These are phyloP conservation scores for Drosophila sulfurigaster DNA, from an alignment of 1,140 invertebrate species.

Conservation along the genomic window DNA sequence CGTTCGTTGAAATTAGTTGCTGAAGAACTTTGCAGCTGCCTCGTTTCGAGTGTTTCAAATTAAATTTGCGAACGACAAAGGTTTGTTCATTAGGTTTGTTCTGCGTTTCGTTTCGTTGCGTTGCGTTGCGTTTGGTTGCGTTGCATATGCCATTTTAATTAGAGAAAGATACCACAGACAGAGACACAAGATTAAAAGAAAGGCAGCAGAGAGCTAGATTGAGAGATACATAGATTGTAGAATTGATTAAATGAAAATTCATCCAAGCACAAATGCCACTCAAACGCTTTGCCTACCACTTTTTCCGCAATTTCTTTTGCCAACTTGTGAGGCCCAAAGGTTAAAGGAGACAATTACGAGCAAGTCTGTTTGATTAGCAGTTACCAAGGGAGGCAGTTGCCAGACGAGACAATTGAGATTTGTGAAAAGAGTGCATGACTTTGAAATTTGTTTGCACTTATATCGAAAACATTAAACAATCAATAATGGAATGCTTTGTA, in stretches of 20 bases:
- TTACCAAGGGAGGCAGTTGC: background rate
- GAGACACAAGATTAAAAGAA: constrained; percentile 1
- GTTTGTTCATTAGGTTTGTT: constrained; percentile 61
- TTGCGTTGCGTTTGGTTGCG: constrained; percentile 52
- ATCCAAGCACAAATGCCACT: constrained; percentile 14
- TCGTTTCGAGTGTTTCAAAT: constrained; percentile 59
- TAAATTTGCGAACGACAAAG: constrained; percentile 72
- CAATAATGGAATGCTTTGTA: too few species aligned
- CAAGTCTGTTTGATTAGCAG: constrained; percentile 6
- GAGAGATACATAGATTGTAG: background rate
- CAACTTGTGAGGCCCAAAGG: background rate
- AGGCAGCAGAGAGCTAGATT: background rate
- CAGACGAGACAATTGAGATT: background rate
- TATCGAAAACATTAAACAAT: too few species aligned
- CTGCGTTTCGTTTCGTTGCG: background rate
- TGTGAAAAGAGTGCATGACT: background rate
- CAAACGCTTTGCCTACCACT: constrained; percentile 10
- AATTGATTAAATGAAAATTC: constrained; percentile 18
- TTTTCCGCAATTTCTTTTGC: constrained; percentile 6
- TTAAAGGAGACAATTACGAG: constrained; percentile 6
- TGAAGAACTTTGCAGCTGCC: constrained; percentile 56
- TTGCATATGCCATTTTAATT: constrained; percentile 70
- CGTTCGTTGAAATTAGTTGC: constrained; percentile 62
- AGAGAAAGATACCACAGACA: constrained; percentile 28
- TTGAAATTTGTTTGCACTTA: background rate